Evolutionary conservation across 2,113 vertebrate genomes (phyloP).

Genomic region (Agelaius phoeniceus): DNA sequence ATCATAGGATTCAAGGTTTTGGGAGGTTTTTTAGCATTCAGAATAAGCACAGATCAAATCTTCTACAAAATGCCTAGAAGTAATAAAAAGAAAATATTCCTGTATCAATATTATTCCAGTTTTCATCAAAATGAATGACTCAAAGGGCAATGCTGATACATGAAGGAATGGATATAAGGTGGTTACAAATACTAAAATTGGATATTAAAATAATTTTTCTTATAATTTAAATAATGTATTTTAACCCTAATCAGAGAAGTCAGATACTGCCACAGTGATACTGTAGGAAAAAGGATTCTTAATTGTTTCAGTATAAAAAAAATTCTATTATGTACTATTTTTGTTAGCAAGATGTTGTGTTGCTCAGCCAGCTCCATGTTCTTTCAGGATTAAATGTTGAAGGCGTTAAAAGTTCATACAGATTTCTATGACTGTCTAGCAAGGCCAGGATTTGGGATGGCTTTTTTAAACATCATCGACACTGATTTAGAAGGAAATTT

Average conservation of each 20-base stretch:
- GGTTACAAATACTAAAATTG: background rate
- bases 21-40: background rate
- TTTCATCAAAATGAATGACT: constrained; percentile 2
- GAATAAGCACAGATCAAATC: constrained; percentile 10
- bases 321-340: background rate
- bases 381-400: background rate
- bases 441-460: background rate
- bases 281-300: background rate
- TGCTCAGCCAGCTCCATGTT: rapidly evolving
- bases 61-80: constrained; percentile 26
- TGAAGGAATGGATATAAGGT: background rate
- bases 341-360: background rate
- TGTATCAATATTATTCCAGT: background rate
- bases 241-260: background rate
- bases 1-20: background rate
- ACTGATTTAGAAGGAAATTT: background rate
- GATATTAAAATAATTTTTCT: background rate
- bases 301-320: background rate
- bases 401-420: background rate
- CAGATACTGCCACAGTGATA: background rate
- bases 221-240: background rate
- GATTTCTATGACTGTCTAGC: background rate
- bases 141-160: background rate
- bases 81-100: constrained; percentile 43
- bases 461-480: background rate